Evolutionary conservation across 2,888 invertebrate genomes (phyloP), one percentile per base, ranked within the genome.

Genomic region (Punctoribates punctum): DNA sequence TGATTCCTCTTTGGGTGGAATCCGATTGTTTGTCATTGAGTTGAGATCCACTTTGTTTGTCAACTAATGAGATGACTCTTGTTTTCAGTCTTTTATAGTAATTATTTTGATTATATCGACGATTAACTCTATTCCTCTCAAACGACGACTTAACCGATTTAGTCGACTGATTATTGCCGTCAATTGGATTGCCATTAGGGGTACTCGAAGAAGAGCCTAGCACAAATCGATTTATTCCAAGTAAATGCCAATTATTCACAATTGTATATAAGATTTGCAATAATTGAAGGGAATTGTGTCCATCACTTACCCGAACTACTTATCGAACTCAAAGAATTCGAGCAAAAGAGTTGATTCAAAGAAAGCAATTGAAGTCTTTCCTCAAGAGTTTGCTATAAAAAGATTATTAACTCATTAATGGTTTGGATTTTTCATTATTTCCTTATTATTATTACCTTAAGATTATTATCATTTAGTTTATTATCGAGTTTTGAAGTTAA

Each of bases 81-180:
- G 70, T 15, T 70, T 42, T 70, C 20, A 25, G 42, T 46, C 38
- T 29, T 17, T 65, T 65, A 34, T 65, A 65, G 65, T 65, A 65
- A 65, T 65, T 65, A 65, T 65, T 65, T 29, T 65, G 20, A 65
- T 65, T 29, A 65, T 65, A 29, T 34, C 34, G 27, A 34, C 17
- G 38, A 65, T 34, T 65, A 27, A 62, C 15, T 62, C 29, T 25
- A 65, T 38, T 65, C 13, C 29, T 57, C 25, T 57, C 57, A 25
- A 23, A 29, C 6, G 29, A 38, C 34, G 34, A 34, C 34, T 34
- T 34, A 34, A 34, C 34, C 1, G 65, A 65, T 38, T 65, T 38
- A 15, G 34, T 93, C 0, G 93, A 93, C 82, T 92, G 92, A 0
- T 92, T 91, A 75, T 93, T 92, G 82, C 91, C 92, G 81, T 93